Base-by-base conservation (phyloP, 2,797 vertebrate genomes). In the Sebastes nivosus region DNA sequence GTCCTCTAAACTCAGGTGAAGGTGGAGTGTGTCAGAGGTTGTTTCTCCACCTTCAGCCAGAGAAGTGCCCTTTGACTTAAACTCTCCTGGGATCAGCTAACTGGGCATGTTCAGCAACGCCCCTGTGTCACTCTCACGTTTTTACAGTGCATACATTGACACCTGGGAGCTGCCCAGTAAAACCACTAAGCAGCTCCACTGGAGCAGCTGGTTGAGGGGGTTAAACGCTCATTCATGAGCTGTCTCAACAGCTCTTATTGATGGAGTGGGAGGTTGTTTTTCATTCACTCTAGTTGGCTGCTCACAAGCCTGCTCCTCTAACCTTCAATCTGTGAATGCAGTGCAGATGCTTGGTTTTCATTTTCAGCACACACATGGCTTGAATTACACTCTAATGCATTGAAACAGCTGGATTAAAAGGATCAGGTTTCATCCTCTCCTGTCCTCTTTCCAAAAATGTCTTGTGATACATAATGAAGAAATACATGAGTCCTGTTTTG, bases 141-240 rank as follows among this genome's bases (percentile, higher is more conserved):
- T 8, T 46, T 9, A 77, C 86, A 87, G 70, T 59, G 55, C 24
- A 18, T 6, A 65, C 75, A 86, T 84, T 89, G 79, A 88, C 83
- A 82, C 74, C 71, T 81, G 66, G 72, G 69, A 61, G 74, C 82
- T 67, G 82, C 80, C 86, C 66, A 72, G 58, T 83, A 3, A 82
- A 69, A 80, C 77, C 69, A 46, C 30, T 18, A 38, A 75, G 82
- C 58, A 25, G 64, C 72, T 75, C 9, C 29, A 72, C 55, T n/a
- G 42, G 67, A 54, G 66, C 73, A 79, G 65, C 77, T 81, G 72
- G 67, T 55, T 25, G 8, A 9, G 25, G 55, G 11, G 8, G 61
- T 58, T 73, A 30, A 72, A 57, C 20, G 67, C 29, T 22, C 66
- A 66, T 54, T 61, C 13, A 38, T 42, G 4, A 24, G 8, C 58